These are phyloP conservation scores for Atta texana DNA, from an alignment of 1,140 invertebrate species.

Conservation along the genomic window DNA sequence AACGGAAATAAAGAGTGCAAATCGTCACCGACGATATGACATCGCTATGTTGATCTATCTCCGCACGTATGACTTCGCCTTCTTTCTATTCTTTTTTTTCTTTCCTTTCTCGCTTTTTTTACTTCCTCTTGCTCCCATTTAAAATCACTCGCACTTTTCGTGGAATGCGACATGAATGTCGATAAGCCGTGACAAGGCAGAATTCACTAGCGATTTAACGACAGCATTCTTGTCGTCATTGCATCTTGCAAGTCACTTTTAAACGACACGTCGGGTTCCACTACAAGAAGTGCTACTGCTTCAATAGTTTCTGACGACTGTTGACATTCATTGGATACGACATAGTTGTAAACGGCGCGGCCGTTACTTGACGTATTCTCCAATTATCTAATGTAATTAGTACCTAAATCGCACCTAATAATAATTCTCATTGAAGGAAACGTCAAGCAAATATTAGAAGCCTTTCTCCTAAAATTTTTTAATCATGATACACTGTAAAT, in stretches of 20 bases:
- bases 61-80: conserved; percentile 6
- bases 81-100: background rate
- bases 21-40: conserved; percentile 45
- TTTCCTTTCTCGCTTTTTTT: background rate
- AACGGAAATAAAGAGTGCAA: conserved; percentile 60
- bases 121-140: conserved; percentile 2
- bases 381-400: background rate
- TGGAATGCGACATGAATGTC: conserved; percentile 62
- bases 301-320: conserved; percentile 23
- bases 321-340: conserved; percentile 25
- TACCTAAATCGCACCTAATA: too few species aligned
- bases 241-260: conserved; percentile 48
- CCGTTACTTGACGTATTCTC: background rate
- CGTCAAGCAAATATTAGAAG: too few species aligned
- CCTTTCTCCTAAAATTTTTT: too few species aligned
- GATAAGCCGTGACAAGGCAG: conserved; percentile 58
- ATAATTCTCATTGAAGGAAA: too few species aligned
- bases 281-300: conserved; percentile 30
- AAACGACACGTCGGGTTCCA: conserved; percentile 14
- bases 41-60: conserved; percentile 59
- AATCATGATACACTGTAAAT: too few species aligned
- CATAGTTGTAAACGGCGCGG: background rate
- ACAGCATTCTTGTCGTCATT: conserved; percentile 47
- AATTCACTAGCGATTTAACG: conserved; percentile 48
- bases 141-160: conserved; percentile 44